phyloP scores from a whole-genome alignment of 2,113 vertebrate genomes.

The Amia ocellicauda region DNA sequence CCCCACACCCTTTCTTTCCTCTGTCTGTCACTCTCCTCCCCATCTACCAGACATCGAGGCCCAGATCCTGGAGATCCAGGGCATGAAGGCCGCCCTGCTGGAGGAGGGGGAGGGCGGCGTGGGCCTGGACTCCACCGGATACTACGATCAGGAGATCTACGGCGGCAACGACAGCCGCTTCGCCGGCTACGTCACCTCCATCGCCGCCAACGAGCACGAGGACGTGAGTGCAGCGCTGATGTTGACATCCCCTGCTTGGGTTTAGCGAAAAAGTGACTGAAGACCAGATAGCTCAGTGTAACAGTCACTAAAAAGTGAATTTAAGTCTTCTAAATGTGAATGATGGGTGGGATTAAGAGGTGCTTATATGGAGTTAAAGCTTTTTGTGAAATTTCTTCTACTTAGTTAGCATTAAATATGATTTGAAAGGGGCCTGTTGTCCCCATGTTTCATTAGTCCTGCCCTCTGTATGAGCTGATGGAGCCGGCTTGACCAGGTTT shows the following conservation, averaged over 20 bases:
- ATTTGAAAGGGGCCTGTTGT: too few species aligned
- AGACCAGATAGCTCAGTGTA: too few species aligned
- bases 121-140: conserved; percentile 93
- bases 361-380: too few species aligned
- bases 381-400: too few species aligned
- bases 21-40: neutral
- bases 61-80: conserved; percentile 97
- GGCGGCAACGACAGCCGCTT: conserved; percentile 96
- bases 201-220: conserved; percentile 95
- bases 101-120: conserved; percentile 88
- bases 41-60: conserved; percentile 88
- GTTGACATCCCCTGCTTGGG: too few species aligned
- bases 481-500: conserved; percentile 43
- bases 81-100: conserved; percentile 83
- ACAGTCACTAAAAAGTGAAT: too few species aligned
- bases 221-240: conserved; percentile 83
- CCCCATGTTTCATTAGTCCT: too few species aligned
- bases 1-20: too few species aligned
- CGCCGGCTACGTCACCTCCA: conserved; percentile 95
- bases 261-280: too few species aligned
- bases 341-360: too few species aligned
- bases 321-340: too few species aligned
- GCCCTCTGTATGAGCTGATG: conserved; percentile 37
- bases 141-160: conserved; percentile 96
- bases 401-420: too few species aligned